Evolutionary conservation across 2,797 vertebrate genomes (phyloP).

Genomic region (Poeciliopsis turneri): DNA sequence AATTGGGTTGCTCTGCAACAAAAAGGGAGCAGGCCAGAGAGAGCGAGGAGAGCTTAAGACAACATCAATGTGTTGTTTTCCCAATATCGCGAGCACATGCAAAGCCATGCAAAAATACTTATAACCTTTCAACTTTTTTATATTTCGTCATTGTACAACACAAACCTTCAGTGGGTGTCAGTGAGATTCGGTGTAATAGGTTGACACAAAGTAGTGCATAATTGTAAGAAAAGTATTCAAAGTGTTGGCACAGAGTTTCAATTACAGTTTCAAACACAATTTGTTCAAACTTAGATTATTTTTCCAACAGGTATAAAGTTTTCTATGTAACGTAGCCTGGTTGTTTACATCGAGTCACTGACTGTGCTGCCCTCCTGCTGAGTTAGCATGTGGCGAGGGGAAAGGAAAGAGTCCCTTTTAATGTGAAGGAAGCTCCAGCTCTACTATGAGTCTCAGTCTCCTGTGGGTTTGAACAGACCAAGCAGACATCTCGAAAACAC

Average conservation of each 20-base stretch:
- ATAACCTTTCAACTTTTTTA: neutral
- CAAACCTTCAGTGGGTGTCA: neutral
- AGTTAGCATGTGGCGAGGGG: neutral
- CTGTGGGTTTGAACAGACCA: neutral
- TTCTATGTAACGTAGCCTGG: neutral
- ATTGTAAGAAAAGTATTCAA: neutral
- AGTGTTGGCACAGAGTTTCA: neutral
- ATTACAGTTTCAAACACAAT: neutral
- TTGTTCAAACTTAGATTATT: neutral
- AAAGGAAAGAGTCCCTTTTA: neutral
- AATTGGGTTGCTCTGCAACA: conserved; percentile 52
- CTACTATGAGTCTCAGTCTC: neutral
- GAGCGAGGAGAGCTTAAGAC: conserved; percentile 17
- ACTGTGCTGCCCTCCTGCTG: neutral
- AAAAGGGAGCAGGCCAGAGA: conserved; percentile 14
- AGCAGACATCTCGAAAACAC: neutral
- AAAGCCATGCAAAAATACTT: neutral
- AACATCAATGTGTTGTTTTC: conserved; percentile 16
- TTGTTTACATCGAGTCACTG: neutral
- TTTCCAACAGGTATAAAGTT: neutral
- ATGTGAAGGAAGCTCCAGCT: neutral
- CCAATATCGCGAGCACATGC: neutral
- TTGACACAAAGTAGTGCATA: neutral
- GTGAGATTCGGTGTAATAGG: neutral
- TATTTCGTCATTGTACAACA: neutral